These are phyloP conservation scores for Drosophila truncata DNA, from an alignment of 1,140 invertebrate genomes.

Conservation along the genomic window DNA sequence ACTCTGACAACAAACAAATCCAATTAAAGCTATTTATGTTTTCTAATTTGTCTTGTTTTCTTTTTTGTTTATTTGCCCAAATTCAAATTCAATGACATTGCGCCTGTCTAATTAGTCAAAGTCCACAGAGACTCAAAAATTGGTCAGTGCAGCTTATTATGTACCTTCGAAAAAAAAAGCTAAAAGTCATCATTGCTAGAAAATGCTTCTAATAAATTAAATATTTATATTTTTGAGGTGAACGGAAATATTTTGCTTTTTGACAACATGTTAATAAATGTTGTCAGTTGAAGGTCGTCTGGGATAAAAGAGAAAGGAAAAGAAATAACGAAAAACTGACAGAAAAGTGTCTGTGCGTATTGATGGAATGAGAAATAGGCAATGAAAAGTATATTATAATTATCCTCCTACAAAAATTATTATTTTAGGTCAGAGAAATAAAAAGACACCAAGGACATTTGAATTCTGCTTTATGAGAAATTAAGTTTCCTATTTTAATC, in stretches of 20 bases:
- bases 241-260: constrained; percentile 36
- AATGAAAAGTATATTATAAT: constrained; percentile 25
- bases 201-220: constrained; percentile 34
- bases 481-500: constrained; percentile 12
- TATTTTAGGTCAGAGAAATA: constrained; percentile 4
- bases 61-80: constrained; percentile 10
- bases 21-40: constrained; percentile 37
- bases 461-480: not conserved
- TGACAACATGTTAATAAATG: constrained; percentile 57
- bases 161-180: not conserved
- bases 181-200: not conserved
- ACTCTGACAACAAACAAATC: constrained; percentile 5
- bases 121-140: not conserved
- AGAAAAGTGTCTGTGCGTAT: constrained; percentile 18
- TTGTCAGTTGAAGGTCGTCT: constrained; percentile 51
- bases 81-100: constrained; percentile 20
- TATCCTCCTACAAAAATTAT: constrained; percentile 5
- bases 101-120: constrained; percentile 25
- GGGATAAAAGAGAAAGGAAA: constrained; percentile 9
- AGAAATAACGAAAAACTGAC: not conserved
- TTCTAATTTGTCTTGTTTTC: constrained; percentile 1
- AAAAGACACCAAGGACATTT: not conserved
- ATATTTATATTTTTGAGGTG: constrained; percentile 12
- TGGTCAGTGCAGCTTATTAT: constrained; percentile 11
- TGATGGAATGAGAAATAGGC: constrained; percentile 31